A percentile compares a stretch with the other conserved stretches of the same genome.
These are phyloP conservation scores for Venusia cambrica DNA, from an alignment of 2,888 invertebrate species.

Conservation along the genomic window DNA sequence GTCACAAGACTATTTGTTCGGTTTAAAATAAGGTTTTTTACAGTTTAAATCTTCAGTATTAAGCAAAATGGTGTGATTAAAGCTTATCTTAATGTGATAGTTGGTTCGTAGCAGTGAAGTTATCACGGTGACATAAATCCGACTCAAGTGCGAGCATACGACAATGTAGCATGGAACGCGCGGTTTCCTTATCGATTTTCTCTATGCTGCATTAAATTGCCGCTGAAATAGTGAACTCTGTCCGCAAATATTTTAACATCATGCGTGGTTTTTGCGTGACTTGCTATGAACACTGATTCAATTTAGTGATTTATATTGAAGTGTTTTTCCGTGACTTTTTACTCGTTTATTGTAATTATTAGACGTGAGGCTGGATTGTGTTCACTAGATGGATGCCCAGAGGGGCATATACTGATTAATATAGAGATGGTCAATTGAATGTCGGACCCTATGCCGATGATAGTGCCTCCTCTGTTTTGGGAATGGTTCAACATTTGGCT, in stretches of 20 bases:
- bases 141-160: conserved; percentile 48
- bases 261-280: conserved; percentile 49
- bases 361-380: conserved; percentile 15
- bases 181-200: conserved; percentile 78
- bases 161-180: conserved; percentile 67
- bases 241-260: conserved; percentile 55
- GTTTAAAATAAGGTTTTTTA: conserved; percentile 18
- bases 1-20: conserved; percentile 40
- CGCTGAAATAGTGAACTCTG: conserved; percentile 68
- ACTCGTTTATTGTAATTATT: conserved; percentile 12
- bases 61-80: conserved; percentile 9
- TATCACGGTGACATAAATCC: conserved; percentile 50
- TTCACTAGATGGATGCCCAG: conserved; percentile 23
- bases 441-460: conserved; percentile 57
- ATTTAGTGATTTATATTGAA: conserved; percentile 35
- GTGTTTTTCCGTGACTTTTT: conserved; percentile 28
- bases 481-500: conserved; percentile 77
- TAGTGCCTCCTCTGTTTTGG: conserved; percentile 68
- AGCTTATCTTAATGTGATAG: conserved; percentile 11
- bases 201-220: conserved; percentile 76
- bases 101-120: conserved; percentile 44
- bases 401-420: conserved; percentile 24
- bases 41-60: conserved; percentile 5
- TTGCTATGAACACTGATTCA: conserved; percentile 36
- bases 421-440: conserved; percentile 27